A percentile compares a stretch with the other conserved stretches of the same genome.
Evolutionary conservation across 2,113 vertebrate genomes (phyloP).

Genomic region (Chrysemys picta): DNA sequence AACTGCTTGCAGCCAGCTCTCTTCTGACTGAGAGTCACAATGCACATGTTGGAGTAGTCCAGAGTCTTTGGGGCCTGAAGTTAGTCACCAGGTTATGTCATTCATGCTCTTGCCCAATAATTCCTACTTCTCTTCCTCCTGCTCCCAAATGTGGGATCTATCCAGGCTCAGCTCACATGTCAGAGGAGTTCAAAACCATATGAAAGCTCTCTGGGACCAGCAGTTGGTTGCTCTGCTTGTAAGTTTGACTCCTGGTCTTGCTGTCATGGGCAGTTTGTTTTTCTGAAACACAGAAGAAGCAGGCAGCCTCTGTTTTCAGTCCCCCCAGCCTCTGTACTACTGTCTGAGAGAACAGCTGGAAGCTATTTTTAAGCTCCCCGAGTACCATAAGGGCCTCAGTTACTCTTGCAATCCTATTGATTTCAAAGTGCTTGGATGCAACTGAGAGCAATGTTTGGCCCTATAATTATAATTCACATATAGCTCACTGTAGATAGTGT

Average conservation of each 20-base stretch:
- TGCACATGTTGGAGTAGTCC: rapidly evolving
- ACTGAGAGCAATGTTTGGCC: neutral
- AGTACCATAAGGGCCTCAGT: neutral
- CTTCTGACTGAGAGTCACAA: rapidly evolving
- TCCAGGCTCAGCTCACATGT: neutral
- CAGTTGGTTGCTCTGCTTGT: neutral
- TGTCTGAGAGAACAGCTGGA: neutral
- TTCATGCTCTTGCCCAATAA: neutral
- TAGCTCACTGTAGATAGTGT: neutral
- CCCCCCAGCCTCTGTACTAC: neutral
- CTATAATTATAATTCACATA: neutral
- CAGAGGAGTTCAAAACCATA: neutral
- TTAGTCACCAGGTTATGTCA: neutral
- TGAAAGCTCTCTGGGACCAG: neutral
- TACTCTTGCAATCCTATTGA: neutral
- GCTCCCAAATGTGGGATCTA: rapidly evolving
- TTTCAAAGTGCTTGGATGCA: neutral
- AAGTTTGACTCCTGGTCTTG: neutral
- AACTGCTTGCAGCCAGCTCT: neutral
- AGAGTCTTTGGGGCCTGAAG: neutral
- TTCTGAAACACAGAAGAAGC: neutral
- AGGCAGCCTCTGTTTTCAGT: neutral
- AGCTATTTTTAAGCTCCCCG: neutral
- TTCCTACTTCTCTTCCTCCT: neutral
- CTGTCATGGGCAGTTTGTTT: neutral